Base-by-base conservation (phyloP, 2,888 invertebrate species). In the Papilio elwesi region DNA sequence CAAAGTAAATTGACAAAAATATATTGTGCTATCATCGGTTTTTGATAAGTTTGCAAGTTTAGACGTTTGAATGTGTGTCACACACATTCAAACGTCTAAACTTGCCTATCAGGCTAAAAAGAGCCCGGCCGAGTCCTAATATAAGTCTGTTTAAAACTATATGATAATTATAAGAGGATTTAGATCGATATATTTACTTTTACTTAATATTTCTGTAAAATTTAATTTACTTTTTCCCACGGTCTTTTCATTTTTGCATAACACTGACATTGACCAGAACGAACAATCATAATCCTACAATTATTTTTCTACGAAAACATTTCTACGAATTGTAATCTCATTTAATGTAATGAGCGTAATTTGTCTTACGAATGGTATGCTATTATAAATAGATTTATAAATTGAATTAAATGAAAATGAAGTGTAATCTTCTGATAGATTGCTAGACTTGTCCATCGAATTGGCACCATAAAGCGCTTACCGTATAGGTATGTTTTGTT, bases 401-500 rank as follows among this genome's bases (percentile, higher is more conserved):
- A 62, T 2, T 59, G n/a, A n/a, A 43, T 43, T 0, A 5, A 59
- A n/a, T 38, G n/a, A 12, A 2, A 16, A 26, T 64, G n/a, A 15
- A 16, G 38, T 43, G 16, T 49, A 76, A 75, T 78, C 36, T 68
- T 81, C 78, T 83, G 83, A 82, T 71, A 65, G 63, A 74, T 80
- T 76, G 70, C 8, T 15, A 26, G 55, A 52, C 15, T 12, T 13
- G 68, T 74, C 74, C 10, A 8, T 38, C 75, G 77, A 65, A 73
- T 74, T 78, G 74, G 73, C 66, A 71, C 71, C 74, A 78, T 75
- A 77, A 81, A 79, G 77, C 78, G 75, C 80, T 85, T 83, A 81
- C 81, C 73, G 79, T 81, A 81, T 87, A 86, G 82, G 85, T 84
- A 85, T 83, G 75, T 81, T 78, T 74, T 86, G 87, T 87, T 88